A percentile compares a stretch with the other conserved stretches of the same genome.
Evolutionary conservation across 1,140 invertebrate species (phyloP).

Genomic region (Coptotermes formosanus): DNA sequence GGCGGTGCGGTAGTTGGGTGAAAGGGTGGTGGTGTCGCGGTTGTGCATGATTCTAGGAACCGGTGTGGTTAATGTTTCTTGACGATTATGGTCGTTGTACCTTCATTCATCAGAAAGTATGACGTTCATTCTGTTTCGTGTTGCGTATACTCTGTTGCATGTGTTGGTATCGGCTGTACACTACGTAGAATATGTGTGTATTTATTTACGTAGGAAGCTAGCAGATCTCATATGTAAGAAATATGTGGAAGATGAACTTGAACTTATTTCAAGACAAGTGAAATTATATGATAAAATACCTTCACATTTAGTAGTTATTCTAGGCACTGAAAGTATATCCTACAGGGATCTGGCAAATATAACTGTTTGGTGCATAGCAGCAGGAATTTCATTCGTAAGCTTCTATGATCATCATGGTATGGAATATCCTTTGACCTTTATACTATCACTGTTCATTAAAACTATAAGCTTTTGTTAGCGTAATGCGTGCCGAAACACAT

Average conservation of each 20-base stretch:
- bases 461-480: not conserved
- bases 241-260: conserved; percentile 30
- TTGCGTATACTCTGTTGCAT: conserved; percentile 27
- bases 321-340: conserved; percentile 51
- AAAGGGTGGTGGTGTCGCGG: not conserved
- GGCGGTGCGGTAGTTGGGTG: not conserved
- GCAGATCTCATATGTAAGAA: conserved; percentile 3
- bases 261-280: conserved; percentile 23
- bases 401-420: conserved; percentile 70
- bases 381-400: conserved; percentile 63
- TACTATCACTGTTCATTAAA: not conserved
- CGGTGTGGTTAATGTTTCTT: not conserved
- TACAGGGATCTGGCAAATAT: conserved; percentile 56
- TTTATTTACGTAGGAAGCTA: conserved; percentile 19
- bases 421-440: conserved; percentile 31
- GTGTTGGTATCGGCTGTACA: conserved; percentile 25
- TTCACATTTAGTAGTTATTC: conserved; percentile 53
- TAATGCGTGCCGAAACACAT: too few species aligned
- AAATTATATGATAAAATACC: conserved; percentile 33
- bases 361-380: conserved; percentile 62
- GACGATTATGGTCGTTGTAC: not conserved
- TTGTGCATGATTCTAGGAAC: not conserved
- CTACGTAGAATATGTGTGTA: conserved; percentile 26
- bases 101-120: conserved; percentile 11
- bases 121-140: conserved; percentile 28